A percentile compares a stretch with the other conserved stretches of the same genome.
Conservation (phyloP, 1,140 invertebrate species). For the Saccostrea echinata region DNA sequence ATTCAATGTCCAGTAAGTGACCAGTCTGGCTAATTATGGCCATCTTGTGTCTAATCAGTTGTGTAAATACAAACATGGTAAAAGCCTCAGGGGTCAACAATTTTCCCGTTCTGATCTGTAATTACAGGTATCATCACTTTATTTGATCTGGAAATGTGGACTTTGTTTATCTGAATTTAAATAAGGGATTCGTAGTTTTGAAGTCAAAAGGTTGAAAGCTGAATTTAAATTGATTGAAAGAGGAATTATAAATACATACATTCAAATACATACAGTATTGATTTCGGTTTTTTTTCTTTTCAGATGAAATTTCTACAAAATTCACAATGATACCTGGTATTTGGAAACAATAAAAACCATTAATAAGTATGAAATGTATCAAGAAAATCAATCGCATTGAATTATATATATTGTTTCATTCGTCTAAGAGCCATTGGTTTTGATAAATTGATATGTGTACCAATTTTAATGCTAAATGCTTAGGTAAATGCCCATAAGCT, state of each 20-base stretch:
- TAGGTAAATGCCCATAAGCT: neutral
- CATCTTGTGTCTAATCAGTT: conserved; percentile 30
- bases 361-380: neutral
- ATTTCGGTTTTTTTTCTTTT: too few species aligned
- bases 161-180: neutral
- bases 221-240: neutral
- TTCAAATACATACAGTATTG: too few species aligned
- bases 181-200: neutral
- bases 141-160: neutral
- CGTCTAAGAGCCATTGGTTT: neutral
- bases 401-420: neutral
- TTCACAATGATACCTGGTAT: too few species aligned
- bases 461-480: neutral
- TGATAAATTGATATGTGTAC: neutral
- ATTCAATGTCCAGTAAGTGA: conserved; percentile 6
- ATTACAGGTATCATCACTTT: neutral
- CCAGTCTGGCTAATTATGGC: conserved; percentile 18
- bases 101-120: neutral
- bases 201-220: neutral
- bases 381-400: neutral
- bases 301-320: too few species aligned
- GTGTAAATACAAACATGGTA: conserved; percentile 20
- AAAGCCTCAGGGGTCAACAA: neutral
- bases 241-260: too few species aligned
- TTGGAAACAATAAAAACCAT: neutral